phyloP scores from a whole-genome alignment of 2,113 vertebrate genomes.

The Tylochromis polylepis region DNA sequence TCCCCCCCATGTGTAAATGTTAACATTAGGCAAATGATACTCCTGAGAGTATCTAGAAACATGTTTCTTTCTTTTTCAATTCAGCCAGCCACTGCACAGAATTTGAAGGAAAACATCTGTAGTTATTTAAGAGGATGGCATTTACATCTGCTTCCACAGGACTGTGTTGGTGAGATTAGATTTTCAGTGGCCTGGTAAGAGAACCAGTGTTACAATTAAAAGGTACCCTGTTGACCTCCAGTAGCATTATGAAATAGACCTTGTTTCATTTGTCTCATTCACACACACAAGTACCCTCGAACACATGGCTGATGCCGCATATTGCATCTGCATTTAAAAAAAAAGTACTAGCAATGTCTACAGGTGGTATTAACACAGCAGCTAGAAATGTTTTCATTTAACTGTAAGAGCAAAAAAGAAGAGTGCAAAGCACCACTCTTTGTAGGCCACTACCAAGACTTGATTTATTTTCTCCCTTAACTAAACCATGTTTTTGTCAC shows the following conservation, averaged over 20 bases:
- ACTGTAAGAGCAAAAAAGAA: neutral
- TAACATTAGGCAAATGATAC: neutral
- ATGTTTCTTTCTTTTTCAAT: neutral
- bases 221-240: neutral
- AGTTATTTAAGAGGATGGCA: neutral
- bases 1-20: neutral
- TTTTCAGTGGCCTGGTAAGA: neutral
- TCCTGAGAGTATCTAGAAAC: neutral
- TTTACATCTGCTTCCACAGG: neutral
- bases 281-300: neutral
- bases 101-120: neutral
- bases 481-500: neutral
- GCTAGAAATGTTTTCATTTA: neutral
- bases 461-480: neutral
- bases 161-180: neutral
- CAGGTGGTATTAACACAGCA: neutral
- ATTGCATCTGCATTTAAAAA: neutral
- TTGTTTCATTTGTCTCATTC: neutral
- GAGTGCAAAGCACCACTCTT: neutral
- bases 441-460: neutral
- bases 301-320: neutral
- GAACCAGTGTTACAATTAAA: neutral
- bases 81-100: neutral
- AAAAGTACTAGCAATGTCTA: neutral
- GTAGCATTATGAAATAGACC: neutral